phyloP scores from a whole-genome alignment of 2,797 vertebrate species.

The Octomys mimax region DNA sequence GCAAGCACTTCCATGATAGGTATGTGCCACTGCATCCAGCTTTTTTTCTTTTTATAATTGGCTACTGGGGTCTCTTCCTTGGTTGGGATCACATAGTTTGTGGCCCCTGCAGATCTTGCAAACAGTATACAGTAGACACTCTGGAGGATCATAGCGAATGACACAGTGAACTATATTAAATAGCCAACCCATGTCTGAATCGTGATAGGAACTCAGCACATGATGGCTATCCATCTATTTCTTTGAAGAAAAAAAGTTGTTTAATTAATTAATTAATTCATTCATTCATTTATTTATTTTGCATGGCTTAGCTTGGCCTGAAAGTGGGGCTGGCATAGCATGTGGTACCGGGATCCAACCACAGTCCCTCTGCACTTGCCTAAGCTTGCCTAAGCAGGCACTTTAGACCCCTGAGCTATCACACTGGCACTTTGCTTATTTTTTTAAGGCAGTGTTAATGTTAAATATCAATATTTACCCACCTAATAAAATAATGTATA shows the following conservation, averaged over 20 bases:
- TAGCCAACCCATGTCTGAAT: neutral
- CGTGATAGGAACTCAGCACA: neutral
- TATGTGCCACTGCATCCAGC: neutral
- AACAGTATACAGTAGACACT: neutral
- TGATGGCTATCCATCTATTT: neutral
- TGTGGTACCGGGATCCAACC: no score
- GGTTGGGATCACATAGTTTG: neutral
- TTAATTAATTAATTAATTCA: no score
- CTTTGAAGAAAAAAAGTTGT: neutral
- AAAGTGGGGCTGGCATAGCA: no score
- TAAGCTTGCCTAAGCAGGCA: no score
- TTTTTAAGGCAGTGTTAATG: constrained; percentile 30
- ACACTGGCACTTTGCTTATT: neutral
- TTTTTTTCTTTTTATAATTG: neutral
- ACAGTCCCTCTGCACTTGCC: no score
- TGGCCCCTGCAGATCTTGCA: neutral
- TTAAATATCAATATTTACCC: neutral
- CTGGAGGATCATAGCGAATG: neutral
- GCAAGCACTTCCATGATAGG: neutral
- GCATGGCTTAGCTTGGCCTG: no score
- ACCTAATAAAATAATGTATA: neutral
- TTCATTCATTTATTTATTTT: no score
- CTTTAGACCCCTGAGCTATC: no score
- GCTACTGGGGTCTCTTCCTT: neutral
- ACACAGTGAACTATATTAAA: neutral